Evolutionary conservation across 2,888 invertebrate genomes (phyloP).

Genomic region (Idaea biselata): DNA sequence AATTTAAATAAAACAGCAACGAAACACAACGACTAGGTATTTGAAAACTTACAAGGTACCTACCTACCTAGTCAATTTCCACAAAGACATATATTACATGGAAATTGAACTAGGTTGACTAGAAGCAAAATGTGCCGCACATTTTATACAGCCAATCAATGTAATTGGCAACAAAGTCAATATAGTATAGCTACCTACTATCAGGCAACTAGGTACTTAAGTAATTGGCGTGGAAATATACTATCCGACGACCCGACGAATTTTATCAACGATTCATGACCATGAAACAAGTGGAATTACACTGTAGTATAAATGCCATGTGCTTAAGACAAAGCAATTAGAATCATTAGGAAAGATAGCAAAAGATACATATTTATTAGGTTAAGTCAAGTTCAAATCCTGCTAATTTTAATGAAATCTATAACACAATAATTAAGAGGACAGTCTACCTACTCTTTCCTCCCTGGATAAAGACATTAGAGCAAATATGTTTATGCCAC

Average conservation of each 20-base stretch:
- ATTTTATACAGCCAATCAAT: background rate
- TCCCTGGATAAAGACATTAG: too few relatives aligned
- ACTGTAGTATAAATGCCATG: background rate
- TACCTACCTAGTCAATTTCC: constrained; percentile 4
- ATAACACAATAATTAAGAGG: too few relatives aligned
- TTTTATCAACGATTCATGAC: background rate
- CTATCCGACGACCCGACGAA: background rate
- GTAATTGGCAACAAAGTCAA: background rate
- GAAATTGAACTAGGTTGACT: background rate
- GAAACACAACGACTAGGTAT: too few relatives aligned
- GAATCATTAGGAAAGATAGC: too few relatives aligned
- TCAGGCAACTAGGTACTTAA: background rate
- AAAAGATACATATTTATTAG: too few relatives aligned
- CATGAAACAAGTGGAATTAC: background rate
- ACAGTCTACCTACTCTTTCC: too few relatives aligned
- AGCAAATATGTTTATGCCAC: too few relatives aligned
- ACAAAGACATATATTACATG: constrained; percentile 5
- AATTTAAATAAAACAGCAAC: too few relatives aligned
- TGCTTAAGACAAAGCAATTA: background rate
- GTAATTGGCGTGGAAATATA: background rate
- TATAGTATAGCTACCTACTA: background rate
- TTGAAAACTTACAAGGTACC: too few relatives aligned
- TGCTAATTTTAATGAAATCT: too few relatives aligned
- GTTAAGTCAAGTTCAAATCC: too few relatives aligned
- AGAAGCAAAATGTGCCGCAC: background rate